Percentiles rank a stretch among this genome's conserved stretches.
These are phyloP conservation scores for Phocides pigmalion DNA, from an alignment of 1,140 invertebrate genomes.

Conservation along the genomic window DNA sequence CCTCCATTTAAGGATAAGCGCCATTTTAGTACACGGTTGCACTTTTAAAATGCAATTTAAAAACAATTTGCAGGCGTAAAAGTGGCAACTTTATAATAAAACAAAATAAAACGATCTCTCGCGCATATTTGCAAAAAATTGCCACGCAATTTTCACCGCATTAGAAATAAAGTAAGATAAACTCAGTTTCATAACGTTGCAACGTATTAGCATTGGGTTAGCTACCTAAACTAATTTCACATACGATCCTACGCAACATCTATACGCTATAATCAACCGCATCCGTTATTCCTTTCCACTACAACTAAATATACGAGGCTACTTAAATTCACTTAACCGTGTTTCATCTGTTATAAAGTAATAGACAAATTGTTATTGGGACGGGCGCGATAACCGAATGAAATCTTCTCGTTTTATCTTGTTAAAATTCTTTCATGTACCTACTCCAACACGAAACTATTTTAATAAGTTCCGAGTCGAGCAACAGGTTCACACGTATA, in stretches of 20 bases:
- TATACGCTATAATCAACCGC: slow-evolving; percentile 3
- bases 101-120: background rate
- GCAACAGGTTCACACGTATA: slow-evolving; percentile 62
- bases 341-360: slow-evolving; percentile 20
- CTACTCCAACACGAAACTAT: slow-evolving; percentile 45
- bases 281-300: slow-evolving; percentile 1
- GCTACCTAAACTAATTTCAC: slow-evolving; percentile 44
- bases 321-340: slow-evolving; percentile 23
- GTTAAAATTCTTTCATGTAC: slow-evolving; percentile 41
- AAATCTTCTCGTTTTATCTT: slow-evolving; percentile 32
- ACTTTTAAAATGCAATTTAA: slow-evolving; percentile 41
- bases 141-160: slow-evolving; percentile 43
- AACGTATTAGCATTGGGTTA: slow-evolving; percentile 41
- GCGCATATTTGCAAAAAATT: background rate
- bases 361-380: slow-evolving; percentile 33
- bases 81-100: slow-evolving; percentile 11
- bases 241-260: slow-evolving; percentile 15
- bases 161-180: slow-evolving; percentile 39
- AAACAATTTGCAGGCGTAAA: slow-evolving; percentile 36
- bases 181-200: slow-evolving; percentile 50
- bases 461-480: slow-evolving; percentile 57
- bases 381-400: slow-evolving; percentile 23
- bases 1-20: slow-evolving; percentile 13
- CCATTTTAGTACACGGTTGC: slow-evolving; percentile 10
- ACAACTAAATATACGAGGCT: slow-evolving; percentile 16